Evolutionary conservation across 2,113 vertebrate genomes (phyloP).

Genomic region (Trinectes maculatus): DNA sequence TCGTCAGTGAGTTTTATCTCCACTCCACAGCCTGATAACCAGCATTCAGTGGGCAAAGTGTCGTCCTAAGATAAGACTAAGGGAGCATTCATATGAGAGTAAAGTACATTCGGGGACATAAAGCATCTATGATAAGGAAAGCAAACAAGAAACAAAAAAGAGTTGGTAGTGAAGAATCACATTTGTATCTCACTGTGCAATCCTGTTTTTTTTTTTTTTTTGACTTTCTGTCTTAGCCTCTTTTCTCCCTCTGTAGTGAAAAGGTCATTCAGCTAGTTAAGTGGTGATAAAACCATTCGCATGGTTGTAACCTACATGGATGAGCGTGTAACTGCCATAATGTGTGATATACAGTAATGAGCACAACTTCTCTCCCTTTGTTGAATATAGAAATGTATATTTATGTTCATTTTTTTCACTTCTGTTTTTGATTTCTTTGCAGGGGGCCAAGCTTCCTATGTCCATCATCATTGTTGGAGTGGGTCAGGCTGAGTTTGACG

Average conservation of each 20-base stretch:
- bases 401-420: not conserved
- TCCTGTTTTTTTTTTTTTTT: not conserved
- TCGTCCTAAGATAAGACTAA: conserved; percentile 26
- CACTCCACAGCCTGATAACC: conserved; percentile 25
- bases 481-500: conserved; percentile 80
- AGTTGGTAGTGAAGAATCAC: not conserved
- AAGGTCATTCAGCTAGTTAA: conserved; percentile 41
- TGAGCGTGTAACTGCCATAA: conserved; percentile 11
- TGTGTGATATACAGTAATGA: conserved; percentile 29
- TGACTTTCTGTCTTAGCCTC: not conserved
- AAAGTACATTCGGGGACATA: conserved; percentile 35
- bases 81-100: not conserved
- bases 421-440: conserved; percentile 32
- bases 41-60: conserved; percentile 24
- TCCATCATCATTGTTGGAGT: conserved; percentile 81
- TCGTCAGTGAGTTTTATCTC: conserved; percentile 39
- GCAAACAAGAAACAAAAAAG: not conserved
- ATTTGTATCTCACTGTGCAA: not conserved
- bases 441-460: conserved; percentile 79
- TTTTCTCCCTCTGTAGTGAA: not conserved
- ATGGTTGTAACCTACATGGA: conserved; percentile 14
- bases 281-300: conserved; percentile 25
- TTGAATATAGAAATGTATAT: not conserved
- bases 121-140: conserved; percentile 23
- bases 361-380: not conserved